Conservation (phyloP, 2,888 invertebrate species). For the Bellardia bayeri region DNA sequence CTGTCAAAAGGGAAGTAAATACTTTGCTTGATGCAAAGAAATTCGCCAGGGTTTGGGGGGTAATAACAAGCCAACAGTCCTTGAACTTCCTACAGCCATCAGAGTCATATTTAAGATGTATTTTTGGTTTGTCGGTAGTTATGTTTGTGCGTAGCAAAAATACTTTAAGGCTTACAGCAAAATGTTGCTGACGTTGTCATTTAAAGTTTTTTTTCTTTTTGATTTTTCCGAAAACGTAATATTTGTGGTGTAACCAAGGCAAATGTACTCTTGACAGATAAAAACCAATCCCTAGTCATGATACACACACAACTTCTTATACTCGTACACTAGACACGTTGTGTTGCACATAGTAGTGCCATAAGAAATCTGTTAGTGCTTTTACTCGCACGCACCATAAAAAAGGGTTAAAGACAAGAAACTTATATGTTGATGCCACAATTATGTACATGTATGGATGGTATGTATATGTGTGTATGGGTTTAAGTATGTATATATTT, state of each 20-base stretch:
- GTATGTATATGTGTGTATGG: background rate
- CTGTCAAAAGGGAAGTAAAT: slow-evolving; percentile 39
- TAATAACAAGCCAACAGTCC: slow-evolving; percentile 59
- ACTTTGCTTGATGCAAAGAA: background rate
- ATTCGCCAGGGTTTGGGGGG: background rate
- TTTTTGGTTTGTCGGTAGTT: slow-evolving; percentile 7
- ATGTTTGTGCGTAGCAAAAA: background rate
- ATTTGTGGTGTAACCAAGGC: slow-evolving; percentile 63
- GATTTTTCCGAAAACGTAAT: background rate
- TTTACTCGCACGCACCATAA: slow-evolving; percentile 45
- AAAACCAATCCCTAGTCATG: slow-evolving; percentile 43
- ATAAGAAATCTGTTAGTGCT: slow-evolving; percentile 59
- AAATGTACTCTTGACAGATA: slow-evolving; percentile 68
- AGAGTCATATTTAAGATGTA: slow-evolving; percentile 37
- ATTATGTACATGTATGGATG: slow-evolving; percentile 33
- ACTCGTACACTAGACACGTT: background rate
- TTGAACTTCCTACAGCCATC: slow-evolving; percentile 51
- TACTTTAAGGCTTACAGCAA: slow-evolving; percentile 41
- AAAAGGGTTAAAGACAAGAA: slow-evolving; percentile 55
- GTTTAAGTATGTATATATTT: slow-evolving; percentile 15
- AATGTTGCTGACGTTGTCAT: slow-evolving; percentile 61
- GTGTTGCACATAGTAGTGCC: background rate
- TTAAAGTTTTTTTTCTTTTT: slow-evolving; percentile 36
- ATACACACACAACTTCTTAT: background rate
- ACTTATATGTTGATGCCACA: slow-evolving; percentile 24